These are phyloP conservation scores for Ameiurus melas DNA, from an alignment of 2,113 vertebrate genomes.

Conservation along the genomic window DNA sequence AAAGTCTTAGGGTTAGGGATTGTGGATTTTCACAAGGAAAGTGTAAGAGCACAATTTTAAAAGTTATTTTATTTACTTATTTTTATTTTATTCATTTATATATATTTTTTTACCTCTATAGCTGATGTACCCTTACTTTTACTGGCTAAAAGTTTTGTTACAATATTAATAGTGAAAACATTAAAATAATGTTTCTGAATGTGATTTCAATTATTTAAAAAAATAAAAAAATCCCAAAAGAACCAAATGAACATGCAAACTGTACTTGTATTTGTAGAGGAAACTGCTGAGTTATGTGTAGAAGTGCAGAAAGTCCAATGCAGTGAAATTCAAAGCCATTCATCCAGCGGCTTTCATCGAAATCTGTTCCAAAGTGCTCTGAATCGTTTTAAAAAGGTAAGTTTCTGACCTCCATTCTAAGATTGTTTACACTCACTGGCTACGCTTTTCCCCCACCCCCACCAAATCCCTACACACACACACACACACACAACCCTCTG, in stretches of 20 bases:
- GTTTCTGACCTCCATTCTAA: neutral
- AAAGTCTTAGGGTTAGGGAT: too few species aligned
- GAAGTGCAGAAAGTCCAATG: neutral
- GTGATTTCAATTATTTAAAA: neutral
- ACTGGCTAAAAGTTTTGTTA: neutral
- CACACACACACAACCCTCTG: neutral
- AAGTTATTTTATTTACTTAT: too few species aligned
- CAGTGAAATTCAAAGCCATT: slow-evolving; percentile 7
- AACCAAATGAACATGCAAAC: neutral
- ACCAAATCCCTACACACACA: neutral
- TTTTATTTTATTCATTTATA: too few species aligned
- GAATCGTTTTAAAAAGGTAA: neutral
- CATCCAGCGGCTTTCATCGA: neutral
- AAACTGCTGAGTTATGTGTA: neutral
- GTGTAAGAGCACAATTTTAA: neutral
- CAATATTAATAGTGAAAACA: neutral
- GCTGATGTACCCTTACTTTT: neutral
- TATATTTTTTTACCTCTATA: neutral
- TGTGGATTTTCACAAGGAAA: neutral
- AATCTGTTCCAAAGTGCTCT: neutral
- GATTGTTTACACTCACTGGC: neutral
- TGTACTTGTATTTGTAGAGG: neutral
- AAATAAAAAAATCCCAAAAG: neutral
- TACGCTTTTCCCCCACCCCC: neutral
- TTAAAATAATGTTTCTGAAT: neutral